phyloP scores from a whole-genome alignment of 2,113 vertebrate species.

The Athene cunicularia region DNA sequence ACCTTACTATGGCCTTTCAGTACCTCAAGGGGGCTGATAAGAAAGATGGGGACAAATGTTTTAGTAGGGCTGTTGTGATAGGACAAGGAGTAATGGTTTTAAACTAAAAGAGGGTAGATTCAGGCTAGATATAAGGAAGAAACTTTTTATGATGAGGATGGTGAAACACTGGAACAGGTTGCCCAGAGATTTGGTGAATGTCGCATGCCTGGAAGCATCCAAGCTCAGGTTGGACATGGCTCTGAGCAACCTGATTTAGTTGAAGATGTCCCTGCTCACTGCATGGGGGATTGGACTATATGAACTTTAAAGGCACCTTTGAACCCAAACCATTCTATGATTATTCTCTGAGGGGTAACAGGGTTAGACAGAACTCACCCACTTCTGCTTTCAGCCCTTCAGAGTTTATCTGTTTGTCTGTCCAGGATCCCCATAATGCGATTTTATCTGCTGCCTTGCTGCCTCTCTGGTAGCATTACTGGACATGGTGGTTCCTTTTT shows the following conservation, averaged over 20 bases:
- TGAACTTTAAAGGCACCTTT: neutral
- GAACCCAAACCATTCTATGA: neutral
- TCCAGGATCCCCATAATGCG: neutral
- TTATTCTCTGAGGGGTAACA: neutral
- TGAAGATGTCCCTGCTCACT: neutral
- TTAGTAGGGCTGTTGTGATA: neutral
- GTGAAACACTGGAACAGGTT: neutral
- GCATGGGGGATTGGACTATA: neutral
- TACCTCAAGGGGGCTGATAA: neutral
- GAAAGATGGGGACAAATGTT: neutral
- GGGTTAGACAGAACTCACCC: neutral
- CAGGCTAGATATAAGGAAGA: neutral
- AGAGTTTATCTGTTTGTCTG: neutral
- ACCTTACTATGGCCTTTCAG: neutral
- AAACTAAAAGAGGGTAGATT: neutral
- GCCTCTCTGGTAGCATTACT: neutral
- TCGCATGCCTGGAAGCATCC: neutral
- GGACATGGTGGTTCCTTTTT: neutral
- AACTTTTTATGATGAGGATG: neutral
- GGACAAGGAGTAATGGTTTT: neutral
- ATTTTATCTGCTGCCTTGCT: neutral
- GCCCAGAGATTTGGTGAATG: neutral
- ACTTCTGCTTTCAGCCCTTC: neutral
- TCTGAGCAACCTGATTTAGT: neutral
- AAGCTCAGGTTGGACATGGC: rapidly evolving